Evolutionary conservation across 2,888 invertebrate species (phyloP), one percentile per base, ranked within the genome.

Genomic region (Heteromyza rotundicornis): DNA sequence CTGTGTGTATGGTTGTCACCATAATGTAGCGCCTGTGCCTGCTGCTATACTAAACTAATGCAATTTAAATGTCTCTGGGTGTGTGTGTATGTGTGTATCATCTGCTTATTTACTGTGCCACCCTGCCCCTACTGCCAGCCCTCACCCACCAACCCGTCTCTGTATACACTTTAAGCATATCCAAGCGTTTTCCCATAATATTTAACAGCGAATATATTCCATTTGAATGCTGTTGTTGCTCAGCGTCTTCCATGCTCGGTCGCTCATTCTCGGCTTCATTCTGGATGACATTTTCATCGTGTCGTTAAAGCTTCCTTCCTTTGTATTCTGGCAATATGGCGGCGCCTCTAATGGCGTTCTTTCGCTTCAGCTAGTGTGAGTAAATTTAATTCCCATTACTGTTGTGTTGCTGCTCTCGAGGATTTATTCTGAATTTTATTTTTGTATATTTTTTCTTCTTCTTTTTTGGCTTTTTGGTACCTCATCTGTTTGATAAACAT

Each of bases 251-350:
- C 10, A 10, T n/a, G n/a, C n/a, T n/a, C n/a, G n/a, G n/a, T n/a
- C n/a, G n/a, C n/a, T n/a, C n/a, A n/a, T n/a, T n/a, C n/a, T n/a
- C n/a, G n/a, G n/a, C n/a, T n/a, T 27, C 27, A 10, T 27, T 27
- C 10, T 27, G 27, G 27, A n/a, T 40, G 40, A 40, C 27, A 40
- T 40, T 40, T 40, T 40, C 3, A n/a, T 40, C 40, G 40, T 40
- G 5, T 40, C n/a, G 40, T 40, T 40, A 10, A n/a, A 14, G n/a
- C 40, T 56, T 56, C 47, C 47, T 47, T 55, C 19, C n/a, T 22
- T 22, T 22, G 14, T 56, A 51, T 47, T 52, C 66, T 70, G 72
- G 67, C 73, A 70, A 68, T 71, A 68, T 74, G 73, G 71, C n/a
- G n/a, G n/a, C 75, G 73, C 68, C 47, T 47, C 47, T 47, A 47